phyloP scores from a whole-genome alignment of 23 tunicate species.

The Corella eumyota region DNA sequence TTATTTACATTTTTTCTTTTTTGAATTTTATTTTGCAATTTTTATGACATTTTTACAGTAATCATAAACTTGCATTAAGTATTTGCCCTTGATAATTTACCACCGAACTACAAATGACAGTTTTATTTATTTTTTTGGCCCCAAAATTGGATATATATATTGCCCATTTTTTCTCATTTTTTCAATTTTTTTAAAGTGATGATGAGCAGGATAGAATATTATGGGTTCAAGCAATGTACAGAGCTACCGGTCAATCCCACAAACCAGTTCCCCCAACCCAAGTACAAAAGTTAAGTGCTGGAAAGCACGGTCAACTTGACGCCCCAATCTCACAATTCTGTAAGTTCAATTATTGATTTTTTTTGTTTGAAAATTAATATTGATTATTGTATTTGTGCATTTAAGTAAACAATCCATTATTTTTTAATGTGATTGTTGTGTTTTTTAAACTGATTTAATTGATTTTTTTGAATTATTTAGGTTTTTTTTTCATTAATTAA shows the following conservation, averaged over 20 bases:
- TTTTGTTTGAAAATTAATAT: not conserved
- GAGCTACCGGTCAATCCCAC: constrained; percentile 99
- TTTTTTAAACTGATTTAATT: not conserved
- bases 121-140: too few relatives aligned
- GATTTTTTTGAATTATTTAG: not conserved
- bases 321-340: constrained; percentile 91
- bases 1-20: too few relatives aligned
- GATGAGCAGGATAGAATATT: constrained; percentile 93
- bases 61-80: too few relatives aligned
- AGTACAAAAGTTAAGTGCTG: constrained; percentile 61
- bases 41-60: too few relatives aligned
- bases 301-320: constrained; percentile 71
- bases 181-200: constrained; percentile 69
- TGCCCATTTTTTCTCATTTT: too few relatives aligned
- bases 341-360: constrained; percentile 30
- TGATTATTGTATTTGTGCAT: not conserved
- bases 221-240: constrained; percentile 99
- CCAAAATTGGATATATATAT: too few relatives aligned
- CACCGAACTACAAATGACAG: too few relatives aligned
- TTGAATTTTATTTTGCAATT: too few relatives aligned
- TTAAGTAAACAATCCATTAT: too few relatives aligned
- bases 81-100: too few relatives aligned
- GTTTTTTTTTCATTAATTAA: too few relatives aligned
- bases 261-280: constrained; percentile 97
- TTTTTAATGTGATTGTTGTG: not conserved